Percentiles rank a stretch among this genome's conserved stretches.
Conservation (phyloP, 37 sponge, comb jelly and placozoan genomes). For the Crambe crambe region DNA sequence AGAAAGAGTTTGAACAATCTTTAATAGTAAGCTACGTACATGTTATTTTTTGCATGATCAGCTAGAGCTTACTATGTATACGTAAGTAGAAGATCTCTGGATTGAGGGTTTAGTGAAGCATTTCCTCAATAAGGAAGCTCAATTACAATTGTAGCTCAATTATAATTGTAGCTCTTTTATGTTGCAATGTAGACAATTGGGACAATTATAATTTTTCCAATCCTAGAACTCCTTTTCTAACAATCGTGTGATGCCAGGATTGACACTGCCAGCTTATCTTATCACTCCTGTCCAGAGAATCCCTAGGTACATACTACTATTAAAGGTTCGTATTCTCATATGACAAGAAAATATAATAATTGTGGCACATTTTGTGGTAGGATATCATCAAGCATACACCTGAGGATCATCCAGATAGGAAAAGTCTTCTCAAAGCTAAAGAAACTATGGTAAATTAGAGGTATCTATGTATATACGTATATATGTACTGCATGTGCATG, state of each 20-base stretch:
- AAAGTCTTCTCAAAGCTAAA: slow-evolving; percentile 46
- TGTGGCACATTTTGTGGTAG: slow-evolving; percentile 15
- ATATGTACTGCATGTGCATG: background rate
- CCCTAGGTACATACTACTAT: slow-evolving; percentile 83
- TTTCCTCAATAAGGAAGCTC: too few relatives aligned
- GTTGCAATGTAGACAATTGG: background rate
- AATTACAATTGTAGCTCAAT: too few relatives aligned
- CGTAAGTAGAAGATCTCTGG: too few relatives aligned
- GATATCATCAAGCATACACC: slow-evolving; percentile 73
- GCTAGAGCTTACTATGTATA: too few relatives aligned
- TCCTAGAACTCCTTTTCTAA: slow-evolving; percentile 45
- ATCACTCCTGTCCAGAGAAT: slow-evolving; percentile 95
- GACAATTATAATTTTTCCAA: background rate
- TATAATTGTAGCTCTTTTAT: too few relatives aligned
- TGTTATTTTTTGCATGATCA: too few relatives aligned
- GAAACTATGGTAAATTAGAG: slow-evolving; percentile 64
- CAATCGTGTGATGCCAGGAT: slow-evolving; percentile 53
- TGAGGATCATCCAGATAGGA: slow-evolving; percentile 69
- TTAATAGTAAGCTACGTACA: slow-evolving; percentile 56
- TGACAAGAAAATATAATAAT: background rate
- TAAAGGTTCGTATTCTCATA: slow-evolving; percentile 47
- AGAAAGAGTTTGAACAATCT: slow-evolving; percentile 81
- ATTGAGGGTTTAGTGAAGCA: too few relatives aligned
- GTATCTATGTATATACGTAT: background rate
- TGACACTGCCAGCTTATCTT: slow-evolving; percentile 78